Base-by-base conservation (phyloP, 2,888 invertebrate genomes). In the Apamea sordens region DNA sequence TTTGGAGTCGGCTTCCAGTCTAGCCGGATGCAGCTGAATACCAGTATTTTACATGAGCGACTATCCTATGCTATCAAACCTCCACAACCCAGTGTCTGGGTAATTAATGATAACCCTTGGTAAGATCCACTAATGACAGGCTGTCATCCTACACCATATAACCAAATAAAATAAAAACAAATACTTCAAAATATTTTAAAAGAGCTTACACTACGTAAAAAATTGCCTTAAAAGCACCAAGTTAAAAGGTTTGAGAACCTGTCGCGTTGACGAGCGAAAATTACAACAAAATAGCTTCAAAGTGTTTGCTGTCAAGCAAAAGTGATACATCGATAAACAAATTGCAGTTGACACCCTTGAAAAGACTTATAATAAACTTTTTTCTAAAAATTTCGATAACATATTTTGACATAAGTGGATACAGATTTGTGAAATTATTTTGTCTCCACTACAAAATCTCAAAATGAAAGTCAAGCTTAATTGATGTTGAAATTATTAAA, bases 241-340 rank as follows among this genome's bases (percentile, higher is more conserved):
- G n/a, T 73, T 50, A 61, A 65, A 70, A 64, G 61, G 50, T 56
- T 61, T 47, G n/a, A 11, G 3, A 32, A 44, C 53, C 47, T 64
- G 72, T 82, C 76, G 61, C 8, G 36, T 64, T 71, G 65, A 61
- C 63, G 32, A 56, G 59, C 21, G 13, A 82, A 86, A 82, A 82
- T 71, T 18, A 44, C 56, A 59, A 47, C 13, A 74, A 73, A 77
- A 82, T 63, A 15, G 41, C 64, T 68, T 53, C 18, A 59, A 82
- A 83, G 65, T 73, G 73, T 67, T 86, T 28, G 18, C n/a, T 64
- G 83, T 77, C 77, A 77, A 77, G 32, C 10, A 56, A 59, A 71
- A 74, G 18, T 86, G 77, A 84, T 68, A 77, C 61, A 83, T 86
- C 67, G 73, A 74, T 73, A 73, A 67, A 44, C 50, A 77, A 86